These are phyloP conservation scores for Augiades crinisus DNA, from an alignment of 2,888 invertebrate species.

Conservation along the genomic window DNA sequence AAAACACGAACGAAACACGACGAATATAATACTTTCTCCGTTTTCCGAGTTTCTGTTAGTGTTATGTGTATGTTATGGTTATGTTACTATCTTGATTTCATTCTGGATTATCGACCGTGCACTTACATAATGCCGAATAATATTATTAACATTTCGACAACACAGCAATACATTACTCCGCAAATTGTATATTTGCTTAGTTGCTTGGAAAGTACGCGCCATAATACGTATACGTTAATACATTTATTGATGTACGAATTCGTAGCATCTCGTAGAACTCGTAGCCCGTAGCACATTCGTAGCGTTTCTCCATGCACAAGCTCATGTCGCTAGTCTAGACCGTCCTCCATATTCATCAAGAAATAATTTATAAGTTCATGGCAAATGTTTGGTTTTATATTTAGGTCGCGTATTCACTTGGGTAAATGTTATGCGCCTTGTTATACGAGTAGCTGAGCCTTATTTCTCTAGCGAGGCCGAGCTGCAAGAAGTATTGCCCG, in stretches of 20 bases:
- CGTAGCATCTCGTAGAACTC: background rate
- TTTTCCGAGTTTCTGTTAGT: too few relatives aligned
- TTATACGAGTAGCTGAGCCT: constrained; percentile 2
- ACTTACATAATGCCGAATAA: too few relatives aligned
- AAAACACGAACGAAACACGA: too few relatives aligned
- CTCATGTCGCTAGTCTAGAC: background rate
- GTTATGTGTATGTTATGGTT: too few relatives aligned
- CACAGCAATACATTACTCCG: too few relatives aligned
- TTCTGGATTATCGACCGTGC: too few relatives aligned
- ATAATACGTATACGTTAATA: too few relatives aligned
- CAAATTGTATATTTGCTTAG: too few relatives aligned
- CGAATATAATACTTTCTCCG: too few relatives aligned
- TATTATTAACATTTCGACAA: too few relatives aligned
- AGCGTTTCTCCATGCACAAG: background rate
- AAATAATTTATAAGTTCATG: constrained; percentile 20
- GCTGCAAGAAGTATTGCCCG: constrained; percentile 10
- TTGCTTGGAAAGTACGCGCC: too few relatives aligned
- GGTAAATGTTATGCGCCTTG: constrained; percentile 16
- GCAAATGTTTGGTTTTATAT: constrained; percentile 24
- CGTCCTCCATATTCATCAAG: constrained; percentile 10
- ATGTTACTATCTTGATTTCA: too few relatives aligned
- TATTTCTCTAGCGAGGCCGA: background rate
- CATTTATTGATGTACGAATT: background rate
- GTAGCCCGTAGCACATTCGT: constrained; percentile 9
- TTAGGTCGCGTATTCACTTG: constrained; percentile 21